These are phyloP conservation scores for Malthinus seriepunctatus DNA, from an alignment of 2,888 invertebrate species.

Conservation along the genomic window DNA sequence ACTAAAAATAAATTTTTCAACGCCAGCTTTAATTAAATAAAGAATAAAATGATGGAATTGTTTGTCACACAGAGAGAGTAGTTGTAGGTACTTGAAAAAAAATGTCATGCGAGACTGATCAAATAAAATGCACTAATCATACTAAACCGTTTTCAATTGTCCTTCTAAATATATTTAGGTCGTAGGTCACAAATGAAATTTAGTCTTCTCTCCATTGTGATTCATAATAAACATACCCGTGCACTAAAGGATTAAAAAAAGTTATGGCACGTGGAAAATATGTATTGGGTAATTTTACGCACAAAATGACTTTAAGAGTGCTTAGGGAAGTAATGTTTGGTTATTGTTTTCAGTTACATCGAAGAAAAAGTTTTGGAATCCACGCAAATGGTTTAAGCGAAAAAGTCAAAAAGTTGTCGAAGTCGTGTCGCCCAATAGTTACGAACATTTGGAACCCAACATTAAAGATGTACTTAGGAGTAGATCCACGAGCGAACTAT, in stretches of 20 bases:
- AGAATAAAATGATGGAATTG: background rate
- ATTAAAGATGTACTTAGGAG: constrained; percentile 47
- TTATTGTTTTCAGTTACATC: constrained; percentile 47
- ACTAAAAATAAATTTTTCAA: background rate
- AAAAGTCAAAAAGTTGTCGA: constrained; percentile 52
- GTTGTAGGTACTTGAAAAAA: background rate
- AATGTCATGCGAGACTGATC: constrained; percentile 23
- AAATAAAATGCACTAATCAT: constrained; percentile 21
- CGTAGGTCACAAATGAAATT: constrained; percentile 16
- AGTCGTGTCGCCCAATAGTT: constrained; percentile 51
- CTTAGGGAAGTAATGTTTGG: too few species aligned
- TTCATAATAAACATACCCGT: background rate
- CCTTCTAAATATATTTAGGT: constrained; percentile 10
- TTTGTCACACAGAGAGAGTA: background rate
- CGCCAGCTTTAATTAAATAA: background rate
- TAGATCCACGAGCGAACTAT: constrained; percentile 67
- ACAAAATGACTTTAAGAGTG: too few species aligned
- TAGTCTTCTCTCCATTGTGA: background rate
- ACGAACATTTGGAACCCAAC: constrained; percentile 54
- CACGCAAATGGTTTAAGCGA: constrained; percentile 56
- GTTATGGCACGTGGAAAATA: background rate
- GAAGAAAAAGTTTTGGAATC: constrained; percentile 68
- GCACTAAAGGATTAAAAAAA: too few species aligned
- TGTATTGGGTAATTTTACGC: background rate
- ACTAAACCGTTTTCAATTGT: constrained; percentile 21